phyloP scores from a whole-genome alignment of 2,797 vertebrate genomes.

The Falco berigora region DNA sequence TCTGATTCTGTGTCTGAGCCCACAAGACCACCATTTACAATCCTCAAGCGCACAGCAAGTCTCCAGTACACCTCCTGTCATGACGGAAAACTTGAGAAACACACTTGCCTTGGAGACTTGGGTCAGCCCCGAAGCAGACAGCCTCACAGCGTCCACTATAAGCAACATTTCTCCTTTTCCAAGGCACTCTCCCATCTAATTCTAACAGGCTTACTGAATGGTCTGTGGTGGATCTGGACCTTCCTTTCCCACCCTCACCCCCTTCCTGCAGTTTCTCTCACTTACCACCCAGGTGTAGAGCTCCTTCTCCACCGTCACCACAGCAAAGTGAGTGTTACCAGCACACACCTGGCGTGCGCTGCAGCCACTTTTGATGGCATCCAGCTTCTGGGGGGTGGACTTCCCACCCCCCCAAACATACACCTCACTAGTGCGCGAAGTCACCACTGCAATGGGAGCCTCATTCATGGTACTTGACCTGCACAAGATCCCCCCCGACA shows the following conservation, averaged over 20 bases:
- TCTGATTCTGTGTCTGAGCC: not conserved
- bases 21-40: not conserved
- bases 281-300: slow-evolving; percentile 99
- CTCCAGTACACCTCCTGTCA: not conserved
- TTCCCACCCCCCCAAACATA: slow-evolving; percentile 99
- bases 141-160: not conserved
- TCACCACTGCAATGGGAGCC: slow-evolving; percentile 92
- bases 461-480: slow-evolving; percentile 89
- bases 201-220: not conserved
- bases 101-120: not conserved
- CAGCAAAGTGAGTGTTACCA: slow-evolving; percentile 97
- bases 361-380: slow-evolving; percentile 95
- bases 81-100: not conserved
- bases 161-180: not conserved
- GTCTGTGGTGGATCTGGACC: not conserved
- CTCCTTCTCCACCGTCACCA: slow-evolving; percentile 98
- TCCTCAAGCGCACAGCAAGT: not conserved
- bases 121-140: not conserved
- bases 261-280: not conserved
- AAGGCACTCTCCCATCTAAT: not conserved
- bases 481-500: slow-evolving; percentile 12
- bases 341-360: slow-evolving; percentile 94
- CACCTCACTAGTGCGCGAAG: slow-evolving; percentile 92
- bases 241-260: not conserved
- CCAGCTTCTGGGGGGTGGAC: slow-evolving; percentile 95